These are phyloP conservation scores for Ischnus inquisitorius DNA, from an alignment of 2,888 invertebrate species.

Conservation along the genomic window DNA sequence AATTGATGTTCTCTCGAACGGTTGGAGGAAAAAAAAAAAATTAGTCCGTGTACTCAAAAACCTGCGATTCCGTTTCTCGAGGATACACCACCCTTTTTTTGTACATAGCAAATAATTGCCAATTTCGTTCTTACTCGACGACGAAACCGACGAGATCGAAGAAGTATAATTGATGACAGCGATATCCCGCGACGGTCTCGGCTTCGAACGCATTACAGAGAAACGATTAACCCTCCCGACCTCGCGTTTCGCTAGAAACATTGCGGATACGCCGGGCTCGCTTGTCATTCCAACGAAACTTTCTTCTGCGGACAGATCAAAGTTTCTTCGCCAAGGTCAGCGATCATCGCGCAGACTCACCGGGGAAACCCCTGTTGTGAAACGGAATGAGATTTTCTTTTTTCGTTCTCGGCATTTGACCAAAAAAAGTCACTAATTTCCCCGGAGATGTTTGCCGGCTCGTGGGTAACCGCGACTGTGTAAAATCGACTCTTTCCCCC, in stretches of 20 bases:
- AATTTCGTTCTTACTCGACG: conserved; percentile 17
- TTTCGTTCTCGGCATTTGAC: neutral
- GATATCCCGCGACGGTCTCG: conserved; percentile 10
- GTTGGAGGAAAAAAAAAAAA: neutral
- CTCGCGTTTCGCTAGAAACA: neutral
- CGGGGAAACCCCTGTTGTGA: neutral
- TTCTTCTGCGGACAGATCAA: neutral
- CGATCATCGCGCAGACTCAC: conserved; percentile 1
- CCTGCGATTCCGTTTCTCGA: neutral
- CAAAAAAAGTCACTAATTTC: conserved; percentile 72
- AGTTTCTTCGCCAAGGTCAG: conserved; percentile 22
- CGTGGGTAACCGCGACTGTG: neutral
- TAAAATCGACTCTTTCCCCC: neutral
- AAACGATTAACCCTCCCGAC: conserved; percentile 60
- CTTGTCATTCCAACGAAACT: neutral
- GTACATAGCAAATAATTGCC: conserved; percentile 11
- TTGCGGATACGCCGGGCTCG: conserved; percentile 2
- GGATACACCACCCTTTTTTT: neutral
- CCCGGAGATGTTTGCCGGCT: conserved; percentile 62
- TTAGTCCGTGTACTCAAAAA: neutral
- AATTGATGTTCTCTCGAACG: neutral
- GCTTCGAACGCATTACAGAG: conserved; percentile 31
- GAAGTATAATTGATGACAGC: conserved; percentile 57
- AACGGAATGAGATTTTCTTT: conserved; percentile 24
- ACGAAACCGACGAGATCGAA: conserved; percentile 5